Conservation (phyloP, 1,140 invertebrate species). For the Nebria ingens region DNA sequence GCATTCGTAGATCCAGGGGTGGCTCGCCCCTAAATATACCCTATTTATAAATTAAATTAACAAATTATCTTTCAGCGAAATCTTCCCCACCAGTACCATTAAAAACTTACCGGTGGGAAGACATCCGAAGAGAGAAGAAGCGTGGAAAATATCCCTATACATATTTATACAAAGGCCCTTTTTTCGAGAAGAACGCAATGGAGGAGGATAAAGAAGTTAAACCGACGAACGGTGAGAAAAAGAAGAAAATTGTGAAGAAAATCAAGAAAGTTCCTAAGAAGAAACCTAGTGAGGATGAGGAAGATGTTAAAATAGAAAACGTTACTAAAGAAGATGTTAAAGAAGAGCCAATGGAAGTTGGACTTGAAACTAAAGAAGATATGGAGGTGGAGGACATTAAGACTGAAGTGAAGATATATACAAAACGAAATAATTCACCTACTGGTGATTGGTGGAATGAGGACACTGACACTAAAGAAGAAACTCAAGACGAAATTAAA, state of each 20-base stretch:
- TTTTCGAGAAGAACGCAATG: not conserved
- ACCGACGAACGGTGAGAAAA: conserved; percentile 23
- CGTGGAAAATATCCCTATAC: conserved; percentile 61
- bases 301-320: not conserved
- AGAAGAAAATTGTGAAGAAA: conserved; percentile 10
- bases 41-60: too few species aligned
- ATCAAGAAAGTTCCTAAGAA: not conserved
- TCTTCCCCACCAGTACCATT: conserved; percentile 45
- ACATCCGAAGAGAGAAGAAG: conserved; percentile 44
- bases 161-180: conserved; percentile 37
- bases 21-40: too few species aligned
- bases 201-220: conserved; percentile 16
- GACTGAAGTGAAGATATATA: not conserved
- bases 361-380: not conserved
- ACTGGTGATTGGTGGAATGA: too few species aligned
- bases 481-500: not conserved
- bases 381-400: not conserved
- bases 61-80: conserved; percentile 31
- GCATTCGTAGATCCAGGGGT: too few species aligned
- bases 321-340: not conserved
- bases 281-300: too few species aligned
- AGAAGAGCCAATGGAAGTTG: not conserved
- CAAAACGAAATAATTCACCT: too few species aligned
- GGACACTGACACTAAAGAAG: not conserved
- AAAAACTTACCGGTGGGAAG: conserved; percentile 63